These are phyloP conservation scores for Ficedula albicollis DNA, from an alignment of 2,797 vertebrate species.

Conservation along the genomic window DNA sequence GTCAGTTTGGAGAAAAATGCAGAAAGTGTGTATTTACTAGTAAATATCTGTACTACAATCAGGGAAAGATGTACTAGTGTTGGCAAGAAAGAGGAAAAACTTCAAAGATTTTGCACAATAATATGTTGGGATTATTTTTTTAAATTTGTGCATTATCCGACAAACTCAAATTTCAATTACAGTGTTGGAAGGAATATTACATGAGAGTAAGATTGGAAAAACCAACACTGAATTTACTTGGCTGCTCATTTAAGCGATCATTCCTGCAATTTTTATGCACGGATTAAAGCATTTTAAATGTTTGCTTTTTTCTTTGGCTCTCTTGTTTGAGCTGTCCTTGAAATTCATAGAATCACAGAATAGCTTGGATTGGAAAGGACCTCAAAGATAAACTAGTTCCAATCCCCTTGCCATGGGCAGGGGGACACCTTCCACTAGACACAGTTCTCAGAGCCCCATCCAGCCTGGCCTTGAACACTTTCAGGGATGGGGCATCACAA, in stretches of 20 bases:
- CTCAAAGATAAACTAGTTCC: not conserved
- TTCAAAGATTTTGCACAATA: not conserved
- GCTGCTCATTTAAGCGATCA: not conserved
- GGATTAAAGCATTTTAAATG: not conserved
- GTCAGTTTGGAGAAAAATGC: not conserved
- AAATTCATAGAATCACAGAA: not conserved
- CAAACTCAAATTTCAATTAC: not conserved
- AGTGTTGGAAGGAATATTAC: not conserved
- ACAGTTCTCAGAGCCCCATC: not conserved
- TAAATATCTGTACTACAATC: not conserved
- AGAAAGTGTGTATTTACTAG: not conserved
- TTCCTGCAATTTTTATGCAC: not conserved
- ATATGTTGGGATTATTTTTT: not conserved
- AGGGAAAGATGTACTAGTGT: not conserved
- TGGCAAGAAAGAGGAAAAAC: not conserved
- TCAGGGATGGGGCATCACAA: not conserved
- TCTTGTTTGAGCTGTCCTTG: not conserved
- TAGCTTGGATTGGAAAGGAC: not conserved
- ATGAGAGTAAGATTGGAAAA: not conserved
- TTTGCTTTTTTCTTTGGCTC: not conserved
- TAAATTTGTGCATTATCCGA: not conserved
- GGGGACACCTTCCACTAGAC: not conserved
- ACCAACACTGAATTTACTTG: not conserved
- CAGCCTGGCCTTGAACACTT: not conserved
- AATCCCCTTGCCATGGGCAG: not conserved